A percentile compares a stretch with the other conserved stretches of the same genome.
phyloP scores from a whole-genome alignment of 1,140 invertebrate species.

The Musca vetustissima region DNA sequence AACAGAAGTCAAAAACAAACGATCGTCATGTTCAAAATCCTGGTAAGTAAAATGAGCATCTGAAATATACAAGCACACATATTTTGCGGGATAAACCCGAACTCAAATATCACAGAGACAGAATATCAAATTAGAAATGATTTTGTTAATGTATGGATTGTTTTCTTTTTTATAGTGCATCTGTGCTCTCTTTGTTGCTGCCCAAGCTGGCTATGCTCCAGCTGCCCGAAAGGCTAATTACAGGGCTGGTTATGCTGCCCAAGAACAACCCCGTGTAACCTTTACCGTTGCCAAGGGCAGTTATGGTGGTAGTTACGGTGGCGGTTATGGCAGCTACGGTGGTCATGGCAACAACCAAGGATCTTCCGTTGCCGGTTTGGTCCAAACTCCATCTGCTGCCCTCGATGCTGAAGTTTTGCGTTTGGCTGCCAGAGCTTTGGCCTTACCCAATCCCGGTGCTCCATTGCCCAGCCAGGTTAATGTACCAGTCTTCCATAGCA shows the following conservation, averaged over 20 bases:
- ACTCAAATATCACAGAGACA: not conserved
- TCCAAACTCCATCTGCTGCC: slow-evolving; percentile 28
- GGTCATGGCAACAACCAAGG: slow-evolving; percentile 22
- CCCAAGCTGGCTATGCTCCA: slow-evolving; percentile 39
- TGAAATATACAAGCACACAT: not conserved
- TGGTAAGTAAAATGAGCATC: slow-evolving; percentile 19
- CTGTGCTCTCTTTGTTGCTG: slow-evolving; percentile 37
- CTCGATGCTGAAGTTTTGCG: slow-evolving; percentile 35
- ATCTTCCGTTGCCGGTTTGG: slow-evolving; percentile 13
- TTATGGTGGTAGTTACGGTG: slow-evolving; percentile 14
- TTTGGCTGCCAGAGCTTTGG: slow-evolving; percentile 38
- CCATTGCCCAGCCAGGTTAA: slow-evolving; percentile 32
- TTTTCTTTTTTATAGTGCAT: slow-evolving; percentile 34
- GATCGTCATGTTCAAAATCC: slow-evolving; percentile 12
- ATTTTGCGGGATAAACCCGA: not conserved
- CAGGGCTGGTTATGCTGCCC: not conserved
- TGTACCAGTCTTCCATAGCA: slow-evolving; percentile 19
- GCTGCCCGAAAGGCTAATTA: not conserved
- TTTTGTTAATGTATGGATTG: slow-evolving; percentile 29
- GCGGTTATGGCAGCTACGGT: slow-evolving; percentile 4
- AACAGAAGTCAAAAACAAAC: too few relatives aligned
- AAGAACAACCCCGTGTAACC: slow-evolving; percentile 29
- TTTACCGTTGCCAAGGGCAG: slow-evolving; percentile 4
- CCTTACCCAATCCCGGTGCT: slow-evolving; percentile 37
- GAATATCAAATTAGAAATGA: not conserved